Conservation (phyloP, 2,888 invertebrate genomes). For the Colletes collaris region DNA sequence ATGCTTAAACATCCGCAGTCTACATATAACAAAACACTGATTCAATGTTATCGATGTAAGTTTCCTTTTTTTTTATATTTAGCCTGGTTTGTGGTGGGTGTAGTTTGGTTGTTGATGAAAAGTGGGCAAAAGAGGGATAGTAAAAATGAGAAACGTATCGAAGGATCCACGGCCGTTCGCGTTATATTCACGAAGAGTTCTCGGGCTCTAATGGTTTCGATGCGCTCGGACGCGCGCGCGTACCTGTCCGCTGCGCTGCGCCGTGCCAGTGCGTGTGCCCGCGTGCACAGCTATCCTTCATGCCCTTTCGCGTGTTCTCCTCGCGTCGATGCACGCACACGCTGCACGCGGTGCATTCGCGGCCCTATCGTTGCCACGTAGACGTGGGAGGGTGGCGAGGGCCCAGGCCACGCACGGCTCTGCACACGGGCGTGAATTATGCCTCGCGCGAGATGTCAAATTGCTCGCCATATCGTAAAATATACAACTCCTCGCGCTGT, state of each 20-base stretch:
- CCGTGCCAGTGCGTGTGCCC: slow-evolving; percentile 53
- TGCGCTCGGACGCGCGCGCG: slow-evolving; percentile 74
- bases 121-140: not conserved
- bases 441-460: slow-evolving; percentile 83
- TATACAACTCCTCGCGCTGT: slow-evolving; percentile 83
- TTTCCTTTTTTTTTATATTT: no score
- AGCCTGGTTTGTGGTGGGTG: no score
- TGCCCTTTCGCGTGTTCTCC: slow-evolving; percentile 41
- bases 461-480: slow-evolving; percentile 83
- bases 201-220: slow-evolving; percentile 78
- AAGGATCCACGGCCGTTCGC: slow-evolving; percentile 54
- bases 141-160: slow-evolving; percentile 7
- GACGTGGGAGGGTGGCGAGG: slow-evolving; percentile 47
- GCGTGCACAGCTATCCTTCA: slow-evolving; percentile 46
- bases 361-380: slow-evolving; percentile 36
- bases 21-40: no score
- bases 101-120: slow-evolving; percentile 2
- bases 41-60: no score
- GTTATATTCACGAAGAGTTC: slow-evolving; percentile 78
- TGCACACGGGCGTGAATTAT: slow-evolving; percentile 81
- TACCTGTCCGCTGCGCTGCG: slow-evolving; percentile 48
- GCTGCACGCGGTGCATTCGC: slow-evolving; percentile 9
- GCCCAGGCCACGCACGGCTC: slow-evolving; percentile 54
- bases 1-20: no score
- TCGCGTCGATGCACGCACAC: slow-evolving; percentile 36